Evolutionary conservation across 2,888 invertebrate species (phyloP).

Genomic region (Melieria picta): DNA sequence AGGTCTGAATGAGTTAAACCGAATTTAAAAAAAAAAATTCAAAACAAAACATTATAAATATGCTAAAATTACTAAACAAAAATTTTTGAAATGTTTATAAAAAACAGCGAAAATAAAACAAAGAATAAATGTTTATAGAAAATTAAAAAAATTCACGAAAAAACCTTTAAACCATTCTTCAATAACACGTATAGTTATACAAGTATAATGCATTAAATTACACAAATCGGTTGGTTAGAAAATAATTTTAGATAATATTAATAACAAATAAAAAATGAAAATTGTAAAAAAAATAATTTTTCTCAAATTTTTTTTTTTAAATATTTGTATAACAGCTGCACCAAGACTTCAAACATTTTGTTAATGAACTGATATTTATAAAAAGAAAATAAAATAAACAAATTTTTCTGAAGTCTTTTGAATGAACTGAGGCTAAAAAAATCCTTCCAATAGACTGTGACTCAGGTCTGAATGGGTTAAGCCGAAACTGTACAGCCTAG

Average conservation of each 20-base stretch:
- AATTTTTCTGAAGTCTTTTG: too few relatives aligned
- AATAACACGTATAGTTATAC: neutral
- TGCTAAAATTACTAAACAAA: conserved; percentile 19
- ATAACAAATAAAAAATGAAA: neutral
- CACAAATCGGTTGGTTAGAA: neutral
- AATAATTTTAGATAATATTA: neutral
- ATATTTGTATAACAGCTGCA: neutral
- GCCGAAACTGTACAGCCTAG: too few relatives aligned
- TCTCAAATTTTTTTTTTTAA: neutral
- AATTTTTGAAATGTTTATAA: conserved; percentile 15
- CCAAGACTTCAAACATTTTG: too few relatives aligned
- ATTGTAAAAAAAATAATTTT: neutral
- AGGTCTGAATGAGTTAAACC: too few relatives aligned
- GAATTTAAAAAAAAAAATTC: conserved; percentile 16
- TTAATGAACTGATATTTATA: too few relatives aligned
- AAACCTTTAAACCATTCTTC: neutral
- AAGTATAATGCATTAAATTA: too few relatives aligned
- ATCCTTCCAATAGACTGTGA: too few relatives aligned
- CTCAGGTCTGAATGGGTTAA: too few relatives aligned
- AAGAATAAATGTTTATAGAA: neutral
- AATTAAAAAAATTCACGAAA: neutral
- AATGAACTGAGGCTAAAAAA: too few relatives aligned
- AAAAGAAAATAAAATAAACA: too few relatives aligned
- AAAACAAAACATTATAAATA: conserved; percentile 17
- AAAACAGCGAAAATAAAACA: neutral